Percentiles rank a stretch among this genome's conserved stretches.
Conservation (phyloP, 2,797 vertebrate genomes). For the Apogon hyalosoma region DNA sequence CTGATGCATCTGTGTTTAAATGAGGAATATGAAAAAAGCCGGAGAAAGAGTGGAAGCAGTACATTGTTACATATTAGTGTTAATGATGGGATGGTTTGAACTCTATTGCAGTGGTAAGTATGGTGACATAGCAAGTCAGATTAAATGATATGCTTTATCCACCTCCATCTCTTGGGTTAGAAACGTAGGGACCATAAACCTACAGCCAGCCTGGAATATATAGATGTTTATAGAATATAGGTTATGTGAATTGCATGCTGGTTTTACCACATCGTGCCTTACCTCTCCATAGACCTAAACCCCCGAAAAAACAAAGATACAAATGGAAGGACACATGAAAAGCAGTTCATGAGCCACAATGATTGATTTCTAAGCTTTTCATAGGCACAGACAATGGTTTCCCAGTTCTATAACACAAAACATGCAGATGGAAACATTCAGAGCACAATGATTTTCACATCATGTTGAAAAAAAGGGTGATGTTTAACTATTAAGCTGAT, state of each 20-base stretch:
- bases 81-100: conserved; percentile 17
- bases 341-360: conserved; percentile 59
- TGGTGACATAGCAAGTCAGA: conserved; percentile 19
- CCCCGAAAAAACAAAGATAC: conserved; percentile 87
- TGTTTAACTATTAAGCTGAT: neutral
- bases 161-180: conserved; percentile 29
- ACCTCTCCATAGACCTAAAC: conserved; percentile 97
- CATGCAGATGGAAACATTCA: conserved; percentile 41
- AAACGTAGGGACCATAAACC: conserved; percentile 10
- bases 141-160: conserved; percentile 15
- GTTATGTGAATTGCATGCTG: conserved; percentile 79
- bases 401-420: conserved; percentile 13
- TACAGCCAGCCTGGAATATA: conserved; percentile 8
- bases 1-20: conserved; percentile 23
- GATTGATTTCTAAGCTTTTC: conserved; percentile 22
- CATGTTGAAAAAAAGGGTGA: conserved; percentile 1
- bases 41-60: neutral
- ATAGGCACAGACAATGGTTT: conserved; percentile 9
- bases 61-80: conserved; percentile 14
- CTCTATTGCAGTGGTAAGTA: conserved; percentile 9
- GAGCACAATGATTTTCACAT: conserved; percentile 18
- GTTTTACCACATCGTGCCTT: conserved; percentile 86
- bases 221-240: conserved; percentile 2
- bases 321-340: conserved; percentile 92
- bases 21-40: neutral